These are phyloP conservation scores for Agapornis roseicollis DNA, from an alignment of 2,113 vertebrate genomes.

Conservation along the genomic window DNA sequence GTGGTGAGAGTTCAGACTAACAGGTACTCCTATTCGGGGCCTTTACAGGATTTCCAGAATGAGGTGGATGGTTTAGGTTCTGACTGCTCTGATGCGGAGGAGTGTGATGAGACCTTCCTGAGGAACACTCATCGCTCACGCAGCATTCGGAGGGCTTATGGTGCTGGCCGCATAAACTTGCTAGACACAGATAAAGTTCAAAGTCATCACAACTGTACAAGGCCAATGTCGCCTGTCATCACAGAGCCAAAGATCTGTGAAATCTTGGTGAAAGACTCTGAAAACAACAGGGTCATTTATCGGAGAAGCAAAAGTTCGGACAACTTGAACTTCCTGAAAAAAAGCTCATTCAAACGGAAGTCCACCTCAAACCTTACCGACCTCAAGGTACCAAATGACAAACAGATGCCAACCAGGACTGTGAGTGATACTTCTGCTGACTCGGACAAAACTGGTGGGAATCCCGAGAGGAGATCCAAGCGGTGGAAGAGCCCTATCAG, in stretches of 20 bases:
- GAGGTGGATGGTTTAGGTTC: constrained; percentile 63
- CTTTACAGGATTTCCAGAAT: background rate
- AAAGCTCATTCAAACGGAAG: constrained; percentile 85
- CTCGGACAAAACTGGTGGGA: constrained; percentile 49
- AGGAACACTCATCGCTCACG: constrained; percentile 87
- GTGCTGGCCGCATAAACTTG: constrained; percentile 87
- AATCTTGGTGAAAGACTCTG: constrained; percentile 63
- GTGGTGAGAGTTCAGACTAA: constrained; percentile 22
- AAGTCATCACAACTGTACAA: background rate
- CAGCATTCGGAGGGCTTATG: constrained; percentile 90
- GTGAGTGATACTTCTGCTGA: constrained; percentile 78
- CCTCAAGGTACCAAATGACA: constrained; percentile 57
- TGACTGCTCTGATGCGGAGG: constrained; percentile 76
- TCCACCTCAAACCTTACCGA: constrained; percentile 72
- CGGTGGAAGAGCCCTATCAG: constrained; percentile 78
- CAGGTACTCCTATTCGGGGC: constrained; percentile 10
- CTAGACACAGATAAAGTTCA: constrained; percentile 70
- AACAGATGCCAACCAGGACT: constrained; percentile 70
- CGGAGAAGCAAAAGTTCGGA: constrained; percentile 90
- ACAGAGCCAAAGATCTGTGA: constrained; percentile 53
- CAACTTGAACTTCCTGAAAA: constrained; percentile 84
- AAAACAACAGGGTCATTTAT: constrained; percentile 71
- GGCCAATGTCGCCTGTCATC: background rate
- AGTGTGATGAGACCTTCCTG: constrained; percentile 75
- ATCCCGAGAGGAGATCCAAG: constrained; percentile 60